Evolutionary conservation across 2,797 vertebrate genomes (phyloP), one percentile per base, ranked within the genome.

Genomic region (Serranus cabrilla): DNA sequence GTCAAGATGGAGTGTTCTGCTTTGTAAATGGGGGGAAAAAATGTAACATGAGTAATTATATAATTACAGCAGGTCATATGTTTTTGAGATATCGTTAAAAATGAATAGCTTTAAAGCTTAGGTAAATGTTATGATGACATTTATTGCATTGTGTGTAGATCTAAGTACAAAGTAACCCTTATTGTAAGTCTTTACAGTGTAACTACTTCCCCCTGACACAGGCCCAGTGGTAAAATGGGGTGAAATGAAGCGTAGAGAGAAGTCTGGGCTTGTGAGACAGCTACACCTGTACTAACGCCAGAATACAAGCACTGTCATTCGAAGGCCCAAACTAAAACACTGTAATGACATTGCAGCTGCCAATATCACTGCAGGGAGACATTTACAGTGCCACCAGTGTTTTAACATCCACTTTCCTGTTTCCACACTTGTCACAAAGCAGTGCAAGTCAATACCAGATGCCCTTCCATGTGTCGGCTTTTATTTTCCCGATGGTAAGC

Each of bases 191-290:
- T 79, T 80, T 79, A 57, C 55, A 57, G 65, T 61, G 56, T 54
- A 70, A 72, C 50, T 20, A 51, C 68, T 81, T 71, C 66, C 66
- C 52, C 25, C 59, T 51, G 74, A 83, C 56, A 64, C 63, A 47
- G 56, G 61, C 60, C 67, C 58, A 11, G 57, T 58, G 72, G 74
- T 85, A 64, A 85, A 85, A 77, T 65, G 56, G 63, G 47, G 71
- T 80, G 66, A 87, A 87, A 83, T 76, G 86, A 87, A 88, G 84
- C 76, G 18, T 60, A 34, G 70, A 80, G 50, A 60, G 20, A 78
- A 71, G 63, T 65, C 66, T 37, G 57, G 76, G 63, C 61, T n/a
- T 66, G 52, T 3, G 16, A 60, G 78, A 73, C 76, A 81, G 75
- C 71, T 88, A 80, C 77, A 83, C 76, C 61, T 88, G 85, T 82